Base-by-base conservation (phyloP, 2,113 vertebrate genomes). In the Eira barbara region DNA sequence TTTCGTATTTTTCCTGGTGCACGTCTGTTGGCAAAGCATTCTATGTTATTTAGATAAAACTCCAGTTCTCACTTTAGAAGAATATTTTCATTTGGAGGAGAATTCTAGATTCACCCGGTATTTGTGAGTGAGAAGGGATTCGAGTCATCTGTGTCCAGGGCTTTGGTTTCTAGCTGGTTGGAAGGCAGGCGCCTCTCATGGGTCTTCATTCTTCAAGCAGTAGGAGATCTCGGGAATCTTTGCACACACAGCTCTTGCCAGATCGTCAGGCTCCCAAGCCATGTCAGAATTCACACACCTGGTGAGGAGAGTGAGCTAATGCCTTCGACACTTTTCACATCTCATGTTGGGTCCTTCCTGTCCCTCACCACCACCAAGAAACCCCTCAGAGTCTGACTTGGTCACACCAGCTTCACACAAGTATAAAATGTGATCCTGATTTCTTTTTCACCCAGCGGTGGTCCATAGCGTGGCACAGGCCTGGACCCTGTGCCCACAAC, bases 181-280 rank as follows among this genome's bases (percentile, higher is more conserved):
- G 65, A 39, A 25, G 1, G 14, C 34, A 73, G 65, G 67, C 2
- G 5, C 23, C 47, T 71, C 34, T 88, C 47, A 3, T 4, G 25
- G 63, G 15, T 55, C n/a, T 63, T 42, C 63, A 31, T 34, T 65
- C 61, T 52, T 39, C 4, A 12, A 7, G 45, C 4, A 5, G 57
- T 2, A 11, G 34, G 39, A 65, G 59, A 34, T 17, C 3, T 8
- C 0, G 0, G 13, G 59, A 3, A 7, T 47, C 21, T 65, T 34
- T 23, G 42, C 23, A 10, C 47, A 4, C 81, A 36, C n/a, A 12
- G 13, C 20, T 73, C 36, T 20, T 25, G 55, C 47, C 14, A 7
- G 14, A 8, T 27, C 3, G 0, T 34, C 11, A 71, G 34, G n/a
- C n/a, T 82, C 36, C 78, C 0, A 13, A 0, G 11, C 47, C 7